Evolutionary conservation across 2,888 invertebrate genomes (phyloP), one percentile per base, ranked within the genome.

Genomic region (Amblyjoppa fuscipennis): DNA sequence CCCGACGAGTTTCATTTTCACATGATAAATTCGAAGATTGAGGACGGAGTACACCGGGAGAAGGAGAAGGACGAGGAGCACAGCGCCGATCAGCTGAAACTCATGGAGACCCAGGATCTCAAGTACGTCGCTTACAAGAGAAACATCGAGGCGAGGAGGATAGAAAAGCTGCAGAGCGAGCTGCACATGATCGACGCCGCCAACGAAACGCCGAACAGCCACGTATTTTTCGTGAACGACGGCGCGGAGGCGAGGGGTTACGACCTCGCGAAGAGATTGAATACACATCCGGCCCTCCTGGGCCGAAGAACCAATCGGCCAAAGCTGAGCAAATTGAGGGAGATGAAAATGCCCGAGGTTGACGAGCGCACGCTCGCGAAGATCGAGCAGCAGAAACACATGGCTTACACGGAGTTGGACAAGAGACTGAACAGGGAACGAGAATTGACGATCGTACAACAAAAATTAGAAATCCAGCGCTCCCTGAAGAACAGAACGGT

Each of bases 1-100:
- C 99, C 99, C 0, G 99, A 99, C 96, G 99, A 99, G 94, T 99
- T 99, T 95, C 98, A 99, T 94, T 98, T 98, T 95, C 99, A 99
- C 93, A 99, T 99, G 99, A 96, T 98, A 81, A 98, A 98, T 93
- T 97, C 98, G 0, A 96, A 96, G 94, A 94, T 97, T 0, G 94
- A 95, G 86, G 95, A 95, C 88, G 95, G 95, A 0, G 87, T 92
- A 90, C 96, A 96, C 92, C 96, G 97, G 90, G 94, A 96, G 53
- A 95, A 95, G 86, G 94, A 95, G 34, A 96, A 97, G 85, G 95
- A 96, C 49, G 96, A 96, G 64, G 97, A 98, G 90, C 96, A 98
- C 89, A 97, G 97, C 1, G 96, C 97, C 0, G 97, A 98, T 28
- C 99, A 99, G 94, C 94, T 98, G 70, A 97, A 97, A 85, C 94